Percentiles rank a stretch among this genome's conserved stretches.
phyloP scores from a whole-genome alignment of 2,113 vertebrate genomes.

The Osmerus eperlanus region DNA sequence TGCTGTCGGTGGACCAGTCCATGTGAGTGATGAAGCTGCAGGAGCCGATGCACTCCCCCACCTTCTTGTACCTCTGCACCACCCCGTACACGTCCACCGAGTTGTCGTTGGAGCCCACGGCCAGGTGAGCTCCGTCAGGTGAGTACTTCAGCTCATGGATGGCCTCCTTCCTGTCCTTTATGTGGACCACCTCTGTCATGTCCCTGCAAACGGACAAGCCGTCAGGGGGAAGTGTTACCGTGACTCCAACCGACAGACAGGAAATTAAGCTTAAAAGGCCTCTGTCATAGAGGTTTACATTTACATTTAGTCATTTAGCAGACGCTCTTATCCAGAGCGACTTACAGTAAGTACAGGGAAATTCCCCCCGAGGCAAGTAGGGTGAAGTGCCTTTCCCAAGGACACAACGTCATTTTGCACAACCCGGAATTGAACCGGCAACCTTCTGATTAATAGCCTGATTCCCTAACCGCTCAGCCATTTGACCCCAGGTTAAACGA shows the following conservation, averaged over 20 bases:
- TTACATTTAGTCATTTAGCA: too few relatives aligned
- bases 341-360: too few relatives aligned
- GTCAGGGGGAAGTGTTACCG: not conserved
- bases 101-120: slow-evolving; percentile 94
- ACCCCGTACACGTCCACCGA: slow-evolving; percentile 93
- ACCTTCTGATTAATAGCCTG: too few relatives aligned
- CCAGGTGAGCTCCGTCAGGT: slow-evolving; percentile 89
- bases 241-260: not conserved
- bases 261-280: not conserved
- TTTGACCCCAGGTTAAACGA: not conserved
- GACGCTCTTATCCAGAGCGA: too few relatives aligned
- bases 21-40: slow-evolving; percentile 95
- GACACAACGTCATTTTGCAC: too few relatives aligned
- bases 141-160: slow-evolving; percentile 98
- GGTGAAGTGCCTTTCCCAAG: too few relatives aligned
- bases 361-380: too few relatives aligned
- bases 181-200: slow-evolving; percentile 98
- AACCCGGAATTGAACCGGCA: too few relatives aligned
- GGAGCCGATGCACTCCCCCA: slow-evolving; percentile 90
- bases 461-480: too few relatives aligned
- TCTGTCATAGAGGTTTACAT: too few relatives aligned
- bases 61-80: slow-evolving; percentile 91
- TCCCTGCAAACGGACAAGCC: slow-evolving; percentile 74
- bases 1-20: slow-evolving; percentile 97
- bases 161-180: slow-evolving; percentile 98